Conservation (phyloP, 2,113 vertebrate species). For the Halichoeres trimaculatus region DNA sequence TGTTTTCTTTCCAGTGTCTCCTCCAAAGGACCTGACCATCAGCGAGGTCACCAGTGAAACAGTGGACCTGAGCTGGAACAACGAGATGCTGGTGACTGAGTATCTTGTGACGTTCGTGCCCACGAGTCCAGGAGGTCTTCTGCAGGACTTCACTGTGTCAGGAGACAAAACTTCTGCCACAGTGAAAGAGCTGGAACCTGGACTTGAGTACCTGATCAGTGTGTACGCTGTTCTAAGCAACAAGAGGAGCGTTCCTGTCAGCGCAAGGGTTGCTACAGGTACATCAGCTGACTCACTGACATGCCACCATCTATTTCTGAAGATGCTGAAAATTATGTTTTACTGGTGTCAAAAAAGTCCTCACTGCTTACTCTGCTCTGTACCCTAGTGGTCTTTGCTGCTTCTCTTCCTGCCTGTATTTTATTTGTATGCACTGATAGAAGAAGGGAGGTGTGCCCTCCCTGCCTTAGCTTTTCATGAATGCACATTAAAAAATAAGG, state of each 20-base stretch:
- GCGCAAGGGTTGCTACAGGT: constrained; percentile 92
- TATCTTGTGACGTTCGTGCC: constrained; percentile 91
- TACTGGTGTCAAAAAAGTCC: too few species aligned
- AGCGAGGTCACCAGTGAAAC: constrained; percentile 88
- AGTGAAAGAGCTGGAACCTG: constrained; percentile 91
- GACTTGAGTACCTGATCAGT: constrained; percentile 92
- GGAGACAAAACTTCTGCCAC: constrained; percentile 88
- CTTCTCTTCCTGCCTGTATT: too few species aligned
- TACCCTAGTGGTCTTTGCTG: too few species aligned
- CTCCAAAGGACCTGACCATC: constrained; percentile 89
- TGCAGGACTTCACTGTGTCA: constrained; percentile 87
- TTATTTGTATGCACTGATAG: too few species aligned
- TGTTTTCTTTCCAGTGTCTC: constrained; percentile 85
- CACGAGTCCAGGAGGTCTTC: constrained; percentile 86
- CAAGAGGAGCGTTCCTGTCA: constrained; percentile 92
- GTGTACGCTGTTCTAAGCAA: constrained; percentile 94
- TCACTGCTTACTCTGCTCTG: too few species aligned
- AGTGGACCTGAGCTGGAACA: constrained; percentile 91
- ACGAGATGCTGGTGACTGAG: constrained; percentile 90
- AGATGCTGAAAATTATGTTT: too few species aligned
- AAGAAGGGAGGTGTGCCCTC: too few species aligned
- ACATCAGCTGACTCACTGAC: constrained; percentile 48
- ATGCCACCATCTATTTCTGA: too few species aligned
- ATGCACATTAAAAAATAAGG: too few species aligned
- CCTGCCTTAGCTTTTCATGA: too few species aligned